Evolutionary conservation across 2,888 invertebrate species (phyloP).

Genomic region (Phaonia tiefii): DNA sequence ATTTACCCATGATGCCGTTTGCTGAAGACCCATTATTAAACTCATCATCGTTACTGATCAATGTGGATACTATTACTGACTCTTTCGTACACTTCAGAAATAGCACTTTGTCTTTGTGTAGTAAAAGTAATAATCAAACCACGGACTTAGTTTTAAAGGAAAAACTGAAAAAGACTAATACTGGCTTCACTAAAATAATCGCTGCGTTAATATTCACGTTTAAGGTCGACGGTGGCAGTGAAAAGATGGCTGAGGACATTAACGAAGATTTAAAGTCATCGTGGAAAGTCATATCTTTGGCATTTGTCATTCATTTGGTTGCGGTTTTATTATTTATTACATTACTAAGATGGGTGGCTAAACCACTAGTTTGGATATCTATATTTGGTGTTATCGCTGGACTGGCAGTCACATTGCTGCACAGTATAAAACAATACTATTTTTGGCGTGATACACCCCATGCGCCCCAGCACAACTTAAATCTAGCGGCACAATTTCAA

Average conservation of each 20-base stretch:
- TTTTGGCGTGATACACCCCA: slow-evolving; percentile 82
- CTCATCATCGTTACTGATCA: slow-evolving; percentile 51
- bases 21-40: neutral
- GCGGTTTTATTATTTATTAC: slow-evolving; percentile 92
- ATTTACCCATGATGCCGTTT: slow-evolving; percentile 38
- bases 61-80: neutral
- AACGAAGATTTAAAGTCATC: slow-evolving; percentile 89
- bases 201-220: slow-evolving; percentile 81
- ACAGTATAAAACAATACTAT: slow-evolving; percentile 83
- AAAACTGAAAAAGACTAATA: slow-evolving; percentile 79
- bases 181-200: slow-evolving; percentile 80
- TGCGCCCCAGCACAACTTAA: slow-evolving; percentile 75
- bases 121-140: slow-evolving; percentile 53
- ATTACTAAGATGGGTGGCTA: slow-evolving; percentile 93
- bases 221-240: slow-evolving; percentile 78
- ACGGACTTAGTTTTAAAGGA: slow-evolving; percentile 76
- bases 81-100: slow-evolving; percentile 67
- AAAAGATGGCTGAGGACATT: slow-evolving; percentile 86
- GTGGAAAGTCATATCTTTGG: slow-evolving; percentile 86
- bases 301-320: slow-evolving; percentile 85
- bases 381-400: slow-evolving; percentile 87
- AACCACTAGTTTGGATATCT: slow-evolving; percentile 92
- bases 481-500: slow-evolving; percentile 73
- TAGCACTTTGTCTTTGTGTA: slow-evolving; percentile 65
- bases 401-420: slow-evolving; percentile 85